phyloP scores from a whole-genome alignment of 2,888 invertebrate species.

The Prenolepis imparis region DNA sequence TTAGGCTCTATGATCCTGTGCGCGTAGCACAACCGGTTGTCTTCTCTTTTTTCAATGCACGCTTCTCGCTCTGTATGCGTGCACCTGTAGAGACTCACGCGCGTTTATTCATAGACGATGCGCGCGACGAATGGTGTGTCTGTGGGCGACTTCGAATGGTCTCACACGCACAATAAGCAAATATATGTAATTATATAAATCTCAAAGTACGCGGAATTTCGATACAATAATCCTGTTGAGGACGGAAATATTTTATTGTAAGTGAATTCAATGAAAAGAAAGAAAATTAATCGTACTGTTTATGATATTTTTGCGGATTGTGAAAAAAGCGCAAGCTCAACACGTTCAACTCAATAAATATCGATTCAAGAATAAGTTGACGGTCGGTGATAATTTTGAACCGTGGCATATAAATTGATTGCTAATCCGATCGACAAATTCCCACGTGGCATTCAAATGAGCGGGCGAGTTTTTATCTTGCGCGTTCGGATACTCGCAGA shows the following conservation, averaged over 20 bases:
- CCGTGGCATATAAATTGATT: constrained; percentile 78
- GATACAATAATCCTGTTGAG: neutral
- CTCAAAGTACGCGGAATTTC: neutral
- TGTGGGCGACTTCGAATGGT: constrained; percentile 63
- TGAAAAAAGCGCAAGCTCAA: neutral
- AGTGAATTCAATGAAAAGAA: neutral
- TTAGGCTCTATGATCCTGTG: constrained; percentile 83
- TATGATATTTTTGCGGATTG: neutral
- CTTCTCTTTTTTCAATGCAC: constrained; percentile 82
- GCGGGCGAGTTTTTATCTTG: constrained; percentile 70
- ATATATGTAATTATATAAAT: constrained; percentile 75
- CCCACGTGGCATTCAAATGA: constrained; percentile 81
- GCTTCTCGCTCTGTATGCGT: constrained; percentile 72
- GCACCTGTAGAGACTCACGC: constrained; percentile 63
- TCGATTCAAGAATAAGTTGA: constrained; percentile 24
- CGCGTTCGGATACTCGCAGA: constrained; percentile 74
- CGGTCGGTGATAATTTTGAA: constrained; percentile 66
- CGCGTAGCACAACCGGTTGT: constrained; percentile 84
- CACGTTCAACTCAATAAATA: constrained; percentile 6
- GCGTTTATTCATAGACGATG: constrained; percentile 66
- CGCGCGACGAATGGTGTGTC: constrained; percentile 60
- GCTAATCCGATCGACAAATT: constrained; percentile 77
- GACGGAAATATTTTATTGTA: neutral
- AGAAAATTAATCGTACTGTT: constrained; percentile 11
- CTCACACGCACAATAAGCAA: constrained; percentile 78